phyloP scores from a whole-genome alignment of 2,797 vertebrate genomes.

The Serranus cabrilla region DNA sequence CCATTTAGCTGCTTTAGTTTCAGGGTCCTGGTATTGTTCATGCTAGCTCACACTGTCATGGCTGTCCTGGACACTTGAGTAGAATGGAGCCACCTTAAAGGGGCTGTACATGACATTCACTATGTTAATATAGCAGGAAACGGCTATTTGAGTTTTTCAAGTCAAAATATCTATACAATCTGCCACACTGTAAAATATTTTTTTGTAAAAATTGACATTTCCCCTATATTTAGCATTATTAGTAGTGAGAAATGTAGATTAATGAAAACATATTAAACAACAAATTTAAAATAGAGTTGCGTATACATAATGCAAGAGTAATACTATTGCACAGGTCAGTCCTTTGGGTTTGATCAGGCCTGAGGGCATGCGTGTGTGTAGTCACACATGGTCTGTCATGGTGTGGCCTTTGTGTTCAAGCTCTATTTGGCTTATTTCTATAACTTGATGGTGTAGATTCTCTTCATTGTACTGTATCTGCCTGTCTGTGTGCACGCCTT shows the following conservation, averaged over 20 bases:
- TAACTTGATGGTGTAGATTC: constrained; percentile 41
- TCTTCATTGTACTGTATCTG: constrained; percentile 43
- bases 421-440: constrained; percentile 43
- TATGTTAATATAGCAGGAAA: too few species aligned
- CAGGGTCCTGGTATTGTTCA: background rate
- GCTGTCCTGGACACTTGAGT: background rate
- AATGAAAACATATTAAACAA: too few species aligned
- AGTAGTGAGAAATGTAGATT: background rate
- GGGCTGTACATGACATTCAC: too few species aligned
- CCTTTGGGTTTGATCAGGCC: background rate
- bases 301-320: background rate
- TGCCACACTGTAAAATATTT: background rate
- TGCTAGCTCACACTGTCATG: background rate
- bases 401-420: constrained; percentile 32
- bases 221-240: background rate
- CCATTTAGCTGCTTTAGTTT: background rate
- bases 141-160: too few species aligned
- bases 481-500: constrained; percentile 46
- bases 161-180: background rate
- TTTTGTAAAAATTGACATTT: background rate
- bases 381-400: constrained; percentile 13
- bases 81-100: background rate
- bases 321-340: background rate
- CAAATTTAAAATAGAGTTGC: background rate
- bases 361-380: constrained; percentile 17